phyloP scores from a whole-genome alignment of 2,797 vertebrate genomes.

The Lerista edwardsae region DNA sequence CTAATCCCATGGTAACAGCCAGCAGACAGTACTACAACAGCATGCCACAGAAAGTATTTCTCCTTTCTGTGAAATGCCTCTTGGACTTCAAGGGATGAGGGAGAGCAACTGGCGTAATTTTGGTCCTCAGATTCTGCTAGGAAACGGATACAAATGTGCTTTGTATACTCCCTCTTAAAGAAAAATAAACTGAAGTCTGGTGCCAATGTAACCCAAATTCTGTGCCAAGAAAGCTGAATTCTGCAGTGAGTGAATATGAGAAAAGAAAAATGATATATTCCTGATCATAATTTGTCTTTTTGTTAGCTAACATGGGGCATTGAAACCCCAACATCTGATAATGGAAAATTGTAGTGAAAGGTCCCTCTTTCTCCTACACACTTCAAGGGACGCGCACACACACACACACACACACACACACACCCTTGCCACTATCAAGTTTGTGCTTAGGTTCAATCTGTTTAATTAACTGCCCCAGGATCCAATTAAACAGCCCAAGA shows the following conservation, averaged over 20 bases:
- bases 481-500: no score
- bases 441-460: background rate
- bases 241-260: no score
- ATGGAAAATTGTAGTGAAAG: no score
- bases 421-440: no score
- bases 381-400: background rate
- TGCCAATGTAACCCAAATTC: background rate
- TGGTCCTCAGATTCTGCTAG: background rate
- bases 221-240: background rate
- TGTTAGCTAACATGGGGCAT: no score
- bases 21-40: background rate
- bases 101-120: background rate
- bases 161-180: background rate
- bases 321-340: background rate
- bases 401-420: no score
- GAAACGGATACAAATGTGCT: background rate
- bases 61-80: background rate
- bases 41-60: background rate
- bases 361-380: background rate
- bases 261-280: no score
- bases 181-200: background rate
- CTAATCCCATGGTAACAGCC: background rate
- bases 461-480: background rate
- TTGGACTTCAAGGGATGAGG: background rate
- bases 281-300: background rate